Conservation (phyloP, 2,113 vertebrate genomes). For the Syngnathus typhle region DNA sequence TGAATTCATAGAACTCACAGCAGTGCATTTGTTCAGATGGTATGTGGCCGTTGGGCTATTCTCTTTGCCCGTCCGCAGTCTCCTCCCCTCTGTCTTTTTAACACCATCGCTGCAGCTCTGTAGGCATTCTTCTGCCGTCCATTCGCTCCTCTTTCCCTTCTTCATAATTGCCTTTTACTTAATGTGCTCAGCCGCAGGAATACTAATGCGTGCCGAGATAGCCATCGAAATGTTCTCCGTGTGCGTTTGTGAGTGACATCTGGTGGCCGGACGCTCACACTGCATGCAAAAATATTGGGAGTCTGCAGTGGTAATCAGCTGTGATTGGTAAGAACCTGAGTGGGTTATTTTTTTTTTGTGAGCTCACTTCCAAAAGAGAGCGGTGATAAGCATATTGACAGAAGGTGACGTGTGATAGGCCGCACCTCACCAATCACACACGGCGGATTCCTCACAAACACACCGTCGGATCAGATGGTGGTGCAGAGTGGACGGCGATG, state of each 20-base stretch:
- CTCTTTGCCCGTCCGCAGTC: conserved; percentile 32
- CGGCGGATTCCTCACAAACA: conserved; percentile 4
- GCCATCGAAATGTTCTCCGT: conserved; percentile 30
- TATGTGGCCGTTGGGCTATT: conserved; percentile 42
- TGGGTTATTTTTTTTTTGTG: conserved; percentile 20
- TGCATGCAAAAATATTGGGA: conserved; percentile 19
- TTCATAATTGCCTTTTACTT: conserved; percentile 76
- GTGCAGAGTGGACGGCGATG: conserved; percentile 33
- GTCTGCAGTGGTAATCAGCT: conserved; percentile 18
- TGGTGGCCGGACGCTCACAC: conserved; percentile 41
- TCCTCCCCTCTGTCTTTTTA: conserved; percentile 53
- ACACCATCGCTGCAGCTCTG: conserved; percentile 52
- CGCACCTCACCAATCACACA: conserved; percentile 15
- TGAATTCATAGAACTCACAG: conserved; percentile 57
- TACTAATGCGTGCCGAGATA: conserved; percentile 61
- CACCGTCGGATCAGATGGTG: conserved; percentile 6
- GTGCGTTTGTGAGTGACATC: conserved; percentile 62
- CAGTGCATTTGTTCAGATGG: conserved; percentile 48
- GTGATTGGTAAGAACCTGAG: conserved; percentile 29
- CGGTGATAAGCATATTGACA: conserved; percentile 31
- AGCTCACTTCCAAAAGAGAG: conserved; percentile 30
- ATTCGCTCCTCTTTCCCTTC: conserved; percentile 54
- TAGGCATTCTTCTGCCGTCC: conserved; percentile 58
- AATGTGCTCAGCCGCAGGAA: conserved; percentile 66
- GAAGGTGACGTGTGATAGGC: conserved; percentile 27